Conservation (phyloP, 2,888 invertebrate genomes). For the Cloeon dipterum region DNA sequence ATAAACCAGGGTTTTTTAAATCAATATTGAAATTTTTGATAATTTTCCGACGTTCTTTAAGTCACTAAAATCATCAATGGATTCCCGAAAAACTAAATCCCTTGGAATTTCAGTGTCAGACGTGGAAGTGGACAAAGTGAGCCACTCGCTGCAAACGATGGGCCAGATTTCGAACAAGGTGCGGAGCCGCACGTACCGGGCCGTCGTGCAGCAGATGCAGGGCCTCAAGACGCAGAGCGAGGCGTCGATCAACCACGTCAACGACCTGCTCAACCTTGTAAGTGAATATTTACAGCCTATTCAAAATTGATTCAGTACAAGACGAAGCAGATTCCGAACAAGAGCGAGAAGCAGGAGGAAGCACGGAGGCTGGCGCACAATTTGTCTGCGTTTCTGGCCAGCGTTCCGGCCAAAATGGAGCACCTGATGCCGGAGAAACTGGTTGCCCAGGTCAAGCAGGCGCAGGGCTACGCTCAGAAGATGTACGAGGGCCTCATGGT, state of each 20-base stretch:
- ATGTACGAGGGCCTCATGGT: neutral
- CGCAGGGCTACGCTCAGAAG: neutral
- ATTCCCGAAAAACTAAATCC: neutral
- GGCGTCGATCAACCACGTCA: conserved; percentile 22
- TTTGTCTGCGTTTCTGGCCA: neutral
- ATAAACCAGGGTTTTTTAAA: no score
- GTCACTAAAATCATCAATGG: neutral
- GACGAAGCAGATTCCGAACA: no score
- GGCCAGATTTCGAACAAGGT: conserved; percentile 46
- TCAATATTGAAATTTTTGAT: no score
- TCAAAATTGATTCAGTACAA: no score
- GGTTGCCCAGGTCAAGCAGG: neutral
- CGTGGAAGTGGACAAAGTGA: conserved; percentile 34
- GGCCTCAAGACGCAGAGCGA: conserved; percentile 22
- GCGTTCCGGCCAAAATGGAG: neutral
- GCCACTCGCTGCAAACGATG: conserved; percentile 47
- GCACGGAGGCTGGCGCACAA: neutral
- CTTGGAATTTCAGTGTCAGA: conserved; percentile 13
- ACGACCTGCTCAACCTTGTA: conserved; percentile 3
- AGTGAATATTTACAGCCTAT: no score
- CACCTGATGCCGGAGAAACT: neutral
- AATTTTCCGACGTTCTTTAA: neutral
- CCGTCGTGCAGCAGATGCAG: conserved; percentile 34
- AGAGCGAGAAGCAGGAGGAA: neutral
- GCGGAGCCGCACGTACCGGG: conserved; percentile 41